Evolutionary conservation across 2,888 invertebrate genomes (phyloP), one percentile per base, ranked within the genome.

Genomic region (Podotricha telesiphe): DNA sequence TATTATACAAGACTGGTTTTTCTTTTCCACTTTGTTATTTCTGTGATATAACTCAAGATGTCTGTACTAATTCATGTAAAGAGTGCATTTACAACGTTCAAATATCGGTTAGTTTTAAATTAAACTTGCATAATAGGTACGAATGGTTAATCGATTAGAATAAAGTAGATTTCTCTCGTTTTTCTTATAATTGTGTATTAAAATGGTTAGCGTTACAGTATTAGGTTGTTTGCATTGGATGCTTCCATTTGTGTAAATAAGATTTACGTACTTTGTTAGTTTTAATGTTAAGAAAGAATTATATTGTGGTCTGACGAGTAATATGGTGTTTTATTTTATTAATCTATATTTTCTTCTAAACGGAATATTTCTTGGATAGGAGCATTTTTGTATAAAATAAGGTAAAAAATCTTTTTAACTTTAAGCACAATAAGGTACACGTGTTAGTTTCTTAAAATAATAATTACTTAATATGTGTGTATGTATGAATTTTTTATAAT

Each of bases 231-330:
- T 86, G 85, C 85, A 86, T 89, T 82, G 82, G 82, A 89, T 87
- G 89, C 89, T 89, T 91, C 86, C 87, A 87, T 83, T 85, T 87
- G 81, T 89, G 89, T 92, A 91, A 87, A 91, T 90, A 89, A 86
- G 79, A 88, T 87, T 89, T 88, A 88, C 83, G 81, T 86, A 84
- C 81, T 82, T 86, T 86, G 86, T 88, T 90, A 89, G 79, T 82
- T 85, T 87, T 87, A 88, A 83, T 78, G 85, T 84, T 83, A 86
- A 80, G 82, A 84, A 84, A 81, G 81, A 87, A 89, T 82, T 90
- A 89, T 88, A 91, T 86, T 87, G 86, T 89, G 90, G 86, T 90
- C 89, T 85, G 87, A 88, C 83, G 77, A 79, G 50, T 70, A 70
- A 68, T 56, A 3, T 68, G 67, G 69, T 70, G 74, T 87, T 85